Conservation (phyloP, 2,888 invertebrate genomes). For the Autographa gamma region DNA sequence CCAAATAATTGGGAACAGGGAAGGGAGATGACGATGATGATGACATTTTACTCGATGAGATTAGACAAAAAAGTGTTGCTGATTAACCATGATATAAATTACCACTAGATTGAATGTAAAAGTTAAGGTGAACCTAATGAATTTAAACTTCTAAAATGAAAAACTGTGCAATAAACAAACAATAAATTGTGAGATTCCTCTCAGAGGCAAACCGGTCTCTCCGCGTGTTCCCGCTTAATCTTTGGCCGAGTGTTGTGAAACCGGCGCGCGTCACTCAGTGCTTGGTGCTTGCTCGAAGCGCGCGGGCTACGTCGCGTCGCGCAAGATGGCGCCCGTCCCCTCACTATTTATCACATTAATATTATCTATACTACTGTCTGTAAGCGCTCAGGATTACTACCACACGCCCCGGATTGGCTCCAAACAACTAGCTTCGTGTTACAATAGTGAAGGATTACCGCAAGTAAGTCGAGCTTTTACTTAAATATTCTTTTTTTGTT, state of each 20-base stretch:
- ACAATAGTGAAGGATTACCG: conserved; percentile 78
- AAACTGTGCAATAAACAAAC: neutral
- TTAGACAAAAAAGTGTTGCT: no score
- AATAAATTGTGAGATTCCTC: conserved; percentile 31
- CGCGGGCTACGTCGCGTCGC: conserved; percentile 77
- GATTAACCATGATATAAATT: no score
- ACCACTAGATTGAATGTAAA: no score
- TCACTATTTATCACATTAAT: conserved; percentile 72
- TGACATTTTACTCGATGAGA: no score
- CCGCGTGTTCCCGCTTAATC: conserved; percentile 58
- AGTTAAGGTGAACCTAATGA: no score
- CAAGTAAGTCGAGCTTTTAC: conserved; percentile 79
- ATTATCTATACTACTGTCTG: conserved; percentile 64
- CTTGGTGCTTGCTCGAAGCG: conserved; percentile 82
- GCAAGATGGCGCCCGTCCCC: conserved; percentile 81
- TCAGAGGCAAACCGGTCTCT: conserved; percentile 42
- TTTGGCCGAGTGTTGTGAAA: conserved; percentile 84
- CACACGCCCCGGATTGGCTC: conserved; percentile 78
- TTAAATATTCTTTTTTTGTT: conserved; percentile 68
- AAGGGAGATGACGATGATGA: no score
- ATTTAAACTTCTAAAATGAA: no score
- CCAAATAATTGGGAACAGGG: no score
- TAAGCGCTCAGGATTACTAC: conserved; percentile 77
- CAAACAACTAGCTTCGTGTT: conserved; percentile 81
- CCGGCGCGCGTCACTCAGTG: conserved; percentile 74